Conservation (phyloP, 2,797 vertebrate species). For the Paguma larvata region DNA sequence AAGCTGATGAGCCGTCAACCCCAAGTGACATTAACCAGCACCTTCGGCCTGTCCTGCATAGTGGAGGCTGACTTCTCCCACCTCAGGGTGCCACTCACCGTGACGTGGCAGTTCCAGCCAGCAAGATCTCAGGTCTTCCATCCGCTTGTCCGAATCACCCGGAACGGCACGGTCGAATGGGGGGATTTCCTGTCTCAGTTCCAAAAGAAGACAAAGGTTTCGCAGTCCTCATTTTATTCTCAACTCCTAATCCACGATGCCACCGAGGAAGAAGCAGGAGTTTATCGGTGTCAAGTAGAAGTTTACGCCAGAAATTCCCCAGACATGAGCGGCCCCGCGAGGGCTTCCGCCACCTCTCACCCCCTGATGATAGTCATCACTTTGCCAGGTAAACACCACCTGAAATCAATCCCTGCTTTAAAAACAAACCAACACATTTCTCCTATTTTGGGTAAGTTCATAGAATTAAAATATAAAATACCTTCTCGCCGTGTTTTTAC, state of each 20-base stretch:
- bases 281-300: conserved; percentile 82
- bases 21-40: not conserved
- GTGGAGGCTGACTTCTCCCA: not conserved
- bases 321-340: rapidly evolving
- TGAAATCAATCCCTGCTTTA: not conserved
- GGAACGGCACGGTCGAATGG: conserved; percentile 80
- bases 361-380: conserved; percentile 79
- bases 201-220: conserved; percentile 82
- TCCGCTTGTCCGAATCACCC: conserved; percentile 66
- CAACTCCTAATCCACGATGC: conserved; percentile 75
- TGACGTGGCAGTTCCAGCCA: conserved; percentile 86
- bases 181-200: conserved; percentile 46
- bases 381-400: conserved; percentile 85
- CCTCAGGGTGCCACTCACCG: not conserved
- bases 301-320: conserved; percentile 78
- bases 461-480: not conserved
- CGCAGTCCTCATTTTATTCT: conserved; percentile 22
- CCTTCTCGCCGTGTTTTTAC: not conserved
- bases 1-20: conserved; percentile 80
- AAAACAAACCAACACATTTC: not conserved
- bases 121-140: not conserved
- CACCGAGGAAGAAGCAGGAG: conserved; percentile 49
- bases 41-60: conserved; percentile 83
- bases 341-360: conserved; percentile 78
- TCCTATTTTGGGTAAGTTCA: not conserved